These are phyloP conservation scores for Zeus faber DNA, from an alignment of 2,113 vertebrate species.

Conservation along the genomic window DNA sequence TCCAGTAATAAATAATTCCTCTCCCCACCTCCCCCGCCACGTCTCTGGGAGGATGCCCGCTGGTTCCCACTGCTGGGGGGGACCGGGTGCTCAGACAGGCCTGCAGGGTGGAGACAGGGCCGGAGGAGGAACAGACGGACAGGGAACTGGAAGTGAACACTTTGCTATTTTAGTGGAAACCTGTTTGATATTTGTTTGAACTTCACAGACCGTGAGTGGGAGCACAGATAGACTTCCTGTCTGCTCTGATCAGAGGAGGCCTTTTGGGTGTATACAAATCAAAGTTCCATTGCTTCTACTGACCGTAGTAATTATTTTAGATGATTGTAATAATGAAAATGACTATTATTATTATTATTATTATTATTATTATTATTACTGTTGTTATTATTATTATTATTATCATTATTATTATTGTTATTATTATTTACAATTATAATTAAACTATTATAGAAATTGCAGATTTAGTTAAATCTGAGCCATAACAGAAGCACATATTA, in stretches of 20 bases:
- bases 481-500: background rate
- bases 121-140: slow-evolving; percentile 39
- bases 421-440: too few relatives aligned
- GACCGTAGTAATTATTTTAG: too few relatives aligned
- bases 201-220: too few relatives aligned
- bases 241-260: slow-evolving; percentile 35
- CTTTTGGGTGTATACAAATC: too few relatives aligned
- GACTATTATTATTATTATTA: background rate
- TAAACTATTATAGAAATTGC: background rate
- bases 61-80: too few relatives aligned
- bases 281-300: too few relatives aligned
- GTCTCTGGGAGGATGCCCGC: too few relatives aligned
- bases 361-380: too few relatives aligned
- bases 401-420: too few relatives aligned
- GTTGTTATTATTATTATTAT: too few relatives aligned
- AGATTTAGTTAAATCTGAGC: background rate
- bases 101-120: slow-evolving; percentile 36
- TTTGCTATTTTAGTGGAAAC: slow-evolving; percentile 64
- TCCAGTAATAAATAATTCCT: too few relatives aligned
- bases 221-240: slow-evolving; percentile 58
- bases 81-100: slow-evolving; percentile 4
- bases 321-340: background rate
- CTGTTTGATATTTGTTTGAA: slow-evolving; percentile 72
- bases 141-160: slow-evolving; percentile 66
- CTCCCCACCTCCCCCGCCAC: too few relatives aligned